A percentile compares a stretch with the other conserved stretches of the same genome.
These are phyloP conservation scores for Steinernema hermaphroditum DNA, from an alignment of 2,888 invertebrate species.

Conservation along the genomic window DNA sequence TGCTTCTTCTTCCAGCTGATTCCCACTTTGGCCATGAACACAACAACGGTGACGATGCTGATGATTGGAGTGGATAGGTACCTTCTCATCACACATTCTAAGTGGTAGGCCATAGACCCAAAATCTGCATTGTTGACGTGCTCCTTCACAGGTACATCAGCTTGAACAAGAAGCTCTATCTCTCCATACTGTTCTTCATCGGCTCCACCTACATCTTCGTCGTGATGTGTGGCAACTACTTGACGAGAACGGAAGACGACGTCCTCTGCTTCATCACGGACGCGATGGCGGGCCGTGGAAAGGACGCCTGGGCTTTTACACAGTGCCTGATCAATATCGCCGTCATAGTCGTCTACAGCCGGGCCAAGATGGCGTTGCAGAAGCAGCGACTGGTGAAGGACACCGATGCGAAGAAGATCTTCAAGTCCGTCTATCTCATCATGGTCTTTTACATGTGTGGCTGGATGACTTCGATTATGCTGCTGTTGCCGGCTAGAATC, in stretches of 20 bases:
- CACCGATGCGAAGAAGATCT: not conserved
- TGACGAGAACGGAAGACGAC: not conserved
- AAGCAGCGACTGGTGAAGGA: not conserved
- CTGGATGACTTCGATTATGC: not conserved
- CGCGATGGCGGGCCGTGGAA: not conserved
- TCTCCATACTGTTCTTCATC: not conserved
- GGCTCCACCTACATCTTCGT: not conserved
- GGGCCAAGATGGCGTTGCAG: not conserved
- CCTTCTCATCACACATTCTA: not conserved
- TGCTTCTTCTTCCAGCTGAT: not conserved
- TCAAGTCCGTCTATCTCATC: conserved; percentile 5
- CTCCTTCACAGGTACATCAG: no score
- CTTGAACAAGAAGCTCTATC: not conserved
- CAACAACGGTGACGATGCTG: not conserved
- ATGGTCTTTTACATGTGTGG: conserved; percentile 12
- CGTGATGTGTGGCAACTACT: not conserved
- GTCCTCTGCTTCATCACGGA: conserved; percentile 15
- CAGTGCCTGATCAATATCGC: not conserved
- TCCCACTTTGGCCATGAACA: not conserved
- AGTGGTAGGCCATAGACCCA: no score
- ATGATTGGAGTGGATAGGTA: not conserved
- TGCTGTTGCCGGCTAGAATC: not conserved
- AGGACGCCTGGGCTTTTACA: not conserved
- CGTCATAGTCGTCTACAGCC: not conserved
- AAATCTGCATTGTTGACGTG: no score